Evolutionary conservation across 2,113 vertebrate genomes (phyloP), one percentile per base, ranked within the genome.

Genomic region (Misgurnus mizolepis): DNA sequence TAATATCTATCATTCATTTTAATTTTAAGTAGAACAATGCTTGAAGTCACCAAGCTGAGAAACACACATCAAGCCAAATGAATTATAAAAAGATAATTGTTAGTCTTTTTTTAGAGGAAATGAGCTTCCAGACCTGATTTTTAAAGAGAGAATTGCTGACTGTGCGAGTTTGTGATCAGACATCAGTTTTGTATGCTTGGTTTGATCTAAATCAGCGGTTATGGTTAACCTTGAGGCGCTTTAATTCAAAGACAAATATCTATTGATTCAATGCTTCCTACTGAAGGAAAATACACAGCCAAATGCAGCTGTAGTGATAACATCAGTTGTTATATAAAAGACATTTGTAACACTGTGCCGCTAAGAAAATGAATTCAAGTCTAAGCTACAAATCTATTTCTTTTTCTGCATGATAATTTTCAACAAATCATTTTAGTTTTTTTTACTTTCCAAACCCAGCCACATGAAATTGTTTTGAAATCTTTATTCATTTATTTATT

Each of bases 161-260:
- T 65, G 4, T 60, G 58, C 15, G 58, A 77, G 47, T 66, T 22
- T n/a, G n/a, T 61, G 12, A 17, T 56, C 40, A 43, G 12, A 43
- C 17, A 41, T n/a, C 14, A 41, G 41, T 76, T 82, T 64, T 82
- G 82, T 80, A 69, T 56, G 10, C 80, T 78, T 72, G 39, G 68
- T 75, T n/a, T 73, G 82, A 84, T 86, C 34, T 61, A 53, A 82
- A 86, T 84, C 82, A 60, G 39, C 53, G 22, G 65, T 61, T 79
- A 68, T 66, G 45, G n/a, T 43, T 60, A 58, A 70, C 50, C 49
- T 43, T 18, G 58, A 67, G 15, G 50, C 41, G 2, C n/a, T 71
- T 64, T 66, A 65, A 82, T 27, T 80, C 68, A 65, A 49, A 56
- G 77, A 76, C 39, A 80, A 64, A 77, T 41, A 73, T 72, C 55